Percentiles rank a stretch among this genome's conserved stretches.
phyloP scores from a whole-genome alignment of 2,113 vertebrate genomes.

The Oenanthe melanoleuca region DNA sequence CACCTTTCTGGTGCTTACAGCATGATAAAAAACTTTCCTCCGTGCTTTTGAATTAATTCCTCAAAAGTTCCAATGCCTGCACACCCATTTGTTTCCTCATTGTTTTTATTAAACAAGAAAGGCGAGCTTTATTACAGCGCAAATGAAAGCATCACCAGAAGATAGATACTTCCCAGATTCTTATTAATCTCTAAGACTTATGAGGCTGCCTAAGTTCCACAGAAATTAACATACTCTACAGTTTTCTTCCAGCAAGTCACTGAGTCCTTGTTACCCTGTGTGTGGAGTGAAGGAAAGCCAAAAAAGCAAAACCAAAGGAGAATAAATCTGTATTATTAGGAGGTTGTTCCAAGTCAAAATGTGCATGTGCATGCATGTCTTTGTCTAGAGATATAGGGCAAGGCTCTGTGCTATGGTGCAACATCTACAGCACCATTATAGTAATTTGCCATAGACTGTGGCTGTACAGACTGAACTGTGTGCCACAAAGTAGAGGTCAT shows the following conservation, averaged over 20 bases:
- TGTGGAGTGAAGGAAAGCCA: neutral
- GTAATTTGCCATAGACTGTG: neutral
- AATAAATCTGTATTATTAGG: slow-evolving; percentile 22
- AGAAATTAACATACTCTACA: slow-evolving; percentile 82
- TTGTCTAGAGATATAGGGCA: neutral
- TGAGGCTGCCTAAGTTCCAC: slow-evolving; percentile 76
- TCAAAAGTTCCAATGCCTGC: slow-evolving; percentile 82
- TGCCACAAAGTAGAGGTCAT: neutral
- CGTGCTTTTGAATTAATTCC: slow-evolving; percentile 79
- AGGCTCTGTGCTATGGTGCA: neutral
- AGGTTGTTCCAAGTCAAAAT: slow-evolving; percentile 30
- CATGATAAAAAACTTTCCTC: slow-evolving; percentile 76
- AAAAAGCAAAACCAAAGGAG: neutral
- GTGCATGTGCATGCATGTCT: neutral
- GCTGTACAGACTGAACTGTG: neutral
- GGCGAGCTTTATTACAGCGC: slow-evolving; percentile 81
- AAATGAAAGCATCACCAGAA: slow-evolving; percentile 83
- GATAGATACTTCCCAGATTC: slow-evolving; percentile 82
- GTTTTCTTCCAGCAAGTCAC: slow-evolving; percentile 70
- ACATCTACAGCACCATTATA: neutral
- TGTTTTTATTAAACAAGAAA: slow-evolving; percentile 87
- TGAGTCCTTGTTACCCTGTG: neutral
- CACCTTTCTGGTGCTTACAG: slow-evolving; percentile 63
- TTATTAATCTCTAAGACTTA: slow-evolving; percentile 86
- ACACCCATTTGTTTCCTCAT: slow-evolving; percentile 83